Evolutionary conservation across 2,888 invertebrate species (phyloP).

Genomic region (Leucoma salicis): DNA sequence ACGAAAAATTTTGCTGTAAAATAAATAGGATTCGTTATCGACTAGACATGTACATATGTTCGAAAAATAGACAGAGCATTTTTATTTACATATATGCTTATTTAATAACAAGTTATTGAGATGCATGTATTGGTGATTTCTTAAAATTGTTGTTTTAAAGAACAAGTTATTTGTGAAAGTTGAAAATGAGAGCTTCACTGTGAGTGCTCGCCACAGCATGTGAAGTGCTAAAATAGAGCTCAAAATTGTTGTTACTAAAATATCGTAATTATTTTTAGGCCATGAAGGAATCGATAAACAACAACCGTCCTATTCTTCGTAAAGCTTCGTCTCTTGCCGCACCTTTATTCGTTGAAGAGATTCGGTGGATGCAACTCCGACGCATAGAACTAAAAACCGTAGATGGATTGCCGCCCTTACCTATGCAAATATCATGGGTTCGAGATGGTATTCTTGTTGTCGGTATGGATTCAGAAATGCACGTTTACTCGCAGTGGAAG

Average conservation of each 20-base stretch:
- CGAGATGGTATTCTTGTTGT: slow-evolving; percentile 98
- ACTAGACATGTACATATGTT: no score
- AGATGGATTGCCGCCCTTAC: slow-evolving; percentile 97
- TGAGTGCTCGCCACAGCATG: no score
- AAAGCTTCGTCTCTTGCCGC: slow-evolving; percentile 96
- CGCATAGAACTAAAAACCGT: slow-evolving; percentile 95
- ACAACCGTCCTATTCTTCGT: slow-evolving; percentile 91
- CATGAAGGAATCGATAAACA: slow-evolving; percentile 92
- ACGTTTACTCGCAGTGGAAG: slow-evolving; percentile 99
- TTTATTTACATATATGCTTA: no score
- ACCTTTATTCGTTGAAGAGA: slow-evolving; percentile 94
- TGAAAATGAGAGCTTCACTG: no score
- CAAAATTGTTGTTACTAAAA: background rate
- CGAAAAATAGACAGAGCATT: no score
- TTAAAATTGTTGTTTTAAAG: no score
- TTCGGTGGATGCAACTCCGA: slow-evolving; percentile 97
- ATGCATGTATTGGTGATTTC: no score
- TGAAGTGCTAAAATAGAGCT: no score
- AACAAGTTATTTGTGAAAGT: no score
- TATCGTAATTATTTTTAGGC: slow-evolving; percentile 64
- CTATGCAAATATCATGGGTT: slow-evolving; percentile 99
- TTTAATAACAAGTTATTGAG: no score
- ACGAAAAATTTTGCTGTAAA: background rate
- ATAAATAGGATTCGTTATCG: no score
- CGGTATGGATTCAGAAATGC: slow-evolving; percentile 99